Base-by-base conservation (phyloP, 2,888 invertebrate species). In the Bellardia pandia region DNA sequence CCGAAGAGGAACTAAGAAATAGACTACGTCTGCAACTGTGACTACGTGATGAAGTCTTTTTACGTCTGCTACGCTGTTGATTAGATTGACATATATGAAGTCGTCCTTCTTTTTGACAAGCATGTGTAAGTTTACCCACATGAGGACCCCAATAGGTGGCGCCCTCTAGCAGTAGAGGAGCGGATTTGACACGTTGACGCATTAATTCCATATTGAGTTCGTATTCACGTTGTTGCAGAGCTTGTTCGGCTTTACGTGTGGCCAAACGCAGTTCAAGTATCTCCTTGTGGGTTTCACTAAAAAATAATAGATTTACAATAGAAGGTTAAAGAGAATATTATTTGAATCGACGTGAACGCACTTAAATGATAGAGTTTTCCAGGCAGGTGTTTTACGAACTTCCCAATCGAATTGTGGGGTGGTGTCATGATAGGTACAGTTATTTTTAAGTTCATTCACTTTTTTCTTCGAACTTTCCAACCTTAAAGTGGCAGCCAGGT, bases 301-400 rank as follows among this genome's bases (percentile, higher is more conserved):
- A 5, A 37, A 37, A 37, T 37, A 37, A 37, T 37, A 4, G 37
- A 37, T 37, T 37, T 37, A 6, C 5, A 37, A 5, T 37, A 53
- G 23, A 13, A 11, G 30, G 6, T 45, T 33, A 60, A 45, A 11
- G 13, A 2, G 3, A 37, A 37, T 6, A 6, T 14, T 13, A 42
- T 30, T 72, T 45, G 23, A 23, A 16, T 30, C 7, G n/a, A 51
- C 16, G 14, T 42, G 13, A 11, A 89, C 90, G 88, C 77, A 93
- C 93, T 93, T 93, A 3, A 92, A 88, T 3, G 92, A 90, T 8
- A 94, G 83, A 0, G 93, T 92, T 85, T 93, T 93, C 93, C 94
- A 94, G 6, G 93, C 94, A 0, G 94, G 93, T 7, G 93, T 93
- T 88, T 92, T 93, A 2, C 93, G 90, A 1, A 94, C 93, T 88